Conservation (phyloP, 2,113 vertebrate genomes). For the Lepidothrix coronata region DNA sequence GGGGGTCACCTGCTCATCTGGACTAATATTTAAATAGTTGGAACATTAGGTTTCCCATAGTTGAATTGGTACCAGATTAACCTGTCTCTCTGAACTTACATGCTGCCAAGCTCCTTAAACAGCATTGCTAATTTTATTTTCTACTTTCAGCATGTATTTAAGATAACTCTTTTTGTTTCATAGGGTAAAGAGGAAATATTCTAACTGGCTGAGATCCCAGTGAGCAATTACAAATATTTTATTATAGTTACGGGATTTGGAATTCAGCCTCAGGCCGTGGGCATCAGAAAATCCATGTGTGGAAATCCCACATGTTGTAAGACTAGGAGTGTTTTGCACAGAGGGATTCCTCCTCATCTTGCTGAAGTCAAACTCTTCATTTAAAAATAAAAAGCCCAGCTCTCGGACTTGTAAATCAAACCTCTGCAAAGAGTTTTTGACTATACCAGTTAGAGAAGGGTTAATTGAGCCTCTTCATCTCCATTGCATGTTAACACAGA, state of each 20-base stretch:
- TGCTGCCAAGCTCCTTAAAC: constrained; percentile 49
- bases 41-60: constrained; percentile 21
- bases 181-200: constrained; percentile 50
- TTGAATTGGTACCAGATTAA: constrained; percentile 48
- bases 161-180: constrained; percentile 50
- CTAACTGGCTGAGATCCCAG: constrained; percentile 48
- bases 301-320: background rate
- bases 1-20: constrained; percentile 27
- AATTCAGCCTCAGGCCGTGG: background rate
- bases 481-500: constrained; percentile 20
- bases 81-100: constrained; percentile 34
- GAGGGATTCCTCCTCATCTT: background rate
- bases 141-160: constrained; percentile 24
- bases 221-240: constrained; percentile 59
- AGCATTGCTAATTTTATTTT: constrained; percentile 52
- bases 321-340: background rate
- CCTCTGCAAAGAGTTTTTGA: background rate
- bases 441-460: constrained; percentile 4
- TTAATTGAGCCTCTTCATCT: constrained; percentile 29
- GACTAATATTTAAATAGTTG: constrained; percentile 53
- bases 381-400: background rate
- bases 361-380: background rate
- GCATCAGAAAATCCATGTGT: background rate
- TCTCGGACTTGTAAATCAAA: background rate
- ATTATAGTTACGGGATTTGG: background rate